Evolutionary conservation across 1,140 invertebrate genomes (phyloP).

Genomic region (Aethina tumida): DNA sequence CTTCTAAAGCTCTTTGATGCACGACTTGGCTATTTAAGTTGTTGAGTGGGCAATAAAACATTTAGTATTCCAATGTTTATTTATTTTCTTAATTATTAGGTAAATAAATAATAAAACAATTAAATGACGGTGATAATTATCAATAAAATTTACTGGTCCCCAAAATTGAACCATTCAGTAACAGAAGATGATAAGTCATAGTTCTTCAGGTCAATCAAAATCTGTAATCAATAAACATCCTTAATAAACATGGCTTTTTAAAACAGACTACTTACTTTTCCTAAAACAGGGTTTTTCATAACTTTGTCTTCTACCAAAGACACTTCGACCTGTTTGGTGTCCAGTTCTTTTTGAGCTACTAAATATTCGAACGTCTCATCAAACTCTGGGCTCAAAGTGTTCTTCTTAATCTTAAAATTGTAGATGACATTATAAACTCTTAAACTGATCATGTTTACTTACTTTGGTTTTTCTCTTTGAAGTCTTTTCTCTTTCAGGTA

Average conservation of each 20-base stretch:
- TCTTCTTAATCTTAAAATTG: constrained; percentile 57
- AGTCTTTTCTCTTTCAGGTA: constrained; percentile 77
- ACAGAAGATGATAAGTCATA: too few relatives aligned
- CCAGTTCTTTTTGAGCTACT: constrained; percentile 51
- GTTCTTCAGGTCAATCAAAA: too few relatives aligned
- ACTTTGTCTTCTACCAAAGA: constrained; percentile 17
- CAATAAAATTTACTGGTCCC: too few relatives aligned
- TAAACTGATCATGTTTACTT: constrained; percentile 22
- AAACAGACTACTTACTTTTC: constrained; percentile 16
- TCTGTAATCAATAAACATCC: too few relatives aligned
- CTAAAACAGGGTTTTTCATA: constrained; percentile 16
- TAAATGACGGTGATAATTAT: too few relatives aligned
- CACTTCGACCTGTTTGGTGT: constrained; percentile 14
- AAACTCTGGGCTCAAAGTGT: constrained; percentile 81
- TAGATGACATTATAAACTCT: constrained; percentile 5
- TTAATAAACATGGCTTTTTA: too few relatives aligned
- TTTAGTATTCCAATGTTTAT: too few relatives aligned
- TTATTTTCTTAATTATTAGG: not conserved
- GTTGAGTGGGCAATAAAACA: too few relatives aligned
- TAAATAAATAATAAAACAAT: constrained; percentile 1
- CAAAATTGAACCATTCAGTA: too few relatives aligned
- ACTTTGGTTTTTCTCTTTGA: constrained; percentile 81
- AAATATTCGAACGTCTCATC: constrained; percentile 84
- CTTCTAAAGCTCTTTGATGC: too few relatives aligned
- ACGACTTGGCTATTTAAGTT: too few relatives aligned